A percentile compares a stretch with the other conserved stretches of the same genome.
phyloP scores from a whole-genome alignment of 2,797 vertebrate species.

The Centropyge bicolor region DNA sequence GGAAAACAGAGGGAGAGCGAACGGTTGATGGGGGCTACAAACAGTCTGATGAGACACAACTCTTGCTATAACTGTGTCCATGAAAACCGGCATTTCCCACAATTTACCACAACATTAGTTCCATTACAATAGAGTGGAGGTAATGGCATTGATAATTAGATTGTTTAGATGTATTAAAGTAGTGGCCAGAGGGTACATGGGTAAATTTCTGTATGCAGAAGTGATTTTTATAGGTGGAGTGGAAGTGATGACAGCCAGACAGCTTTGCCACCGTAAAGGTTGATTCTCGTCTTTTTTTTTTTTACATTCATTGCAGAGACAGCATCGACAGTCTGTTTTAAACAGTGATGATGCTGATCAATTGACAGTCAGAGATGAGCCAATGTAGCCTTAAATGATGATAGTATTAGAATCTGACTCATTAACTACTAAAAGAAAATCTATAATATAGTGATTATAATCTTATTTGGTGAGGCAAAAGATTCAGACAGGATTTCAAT shows the following conservation, averaged over 20 bases:
- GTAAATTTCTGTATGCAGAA: slow-evolving; percentile 39
- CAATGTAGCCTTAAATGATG: slow-evolving; percentile 37
- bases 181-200: slow-evolving; percentile 51
- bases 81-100: slow-evolving; percentile 63
- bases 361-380: slow-evolving; percentile 30
- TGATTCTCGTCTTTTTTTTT: slow-evolving; percentile 8
- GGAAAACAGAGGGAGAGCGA: slow-evolving; percentile 48
- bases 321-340: slow-evolving; percentile 31
- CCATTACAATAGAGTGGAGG: slow-evolving; percentile 68
- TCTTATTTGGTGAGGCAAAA: slow-evolving; percentile 32
- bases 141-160: slow-evolving; percentile 80
- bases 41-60: slow-evolving; percentile 63
- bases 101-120: slow-evolving; percentile 80
- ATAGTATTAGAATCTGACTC: slow-evolving; percentile 34
- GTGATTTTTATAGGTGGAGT: slow-evolving; percentile 38
- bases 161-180: slow-evolving; percentile 71
- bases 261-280: slow-evolving; percentile 7
- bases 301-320: slow-evolving; percentile 10
- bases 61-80: slow-evolving; percentile 63
- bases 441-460: slow-evolving; percentile 42
- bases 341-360: slow-evolving; percentile 22
- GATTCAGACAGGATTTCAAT: slow-evolving; percentile 31
- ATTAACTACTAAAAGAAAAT: slow-evolving; percentile 40
- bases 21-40: slow-evolving; percentile 43
- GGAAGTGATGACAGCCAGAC: slow-evolving; percentile 9